These are phyloP conservation scores for Batillaria attramentaria DNA, from an alignment of 1,140 invertebrate genomes.

Conservation along the genomic window DNA sequence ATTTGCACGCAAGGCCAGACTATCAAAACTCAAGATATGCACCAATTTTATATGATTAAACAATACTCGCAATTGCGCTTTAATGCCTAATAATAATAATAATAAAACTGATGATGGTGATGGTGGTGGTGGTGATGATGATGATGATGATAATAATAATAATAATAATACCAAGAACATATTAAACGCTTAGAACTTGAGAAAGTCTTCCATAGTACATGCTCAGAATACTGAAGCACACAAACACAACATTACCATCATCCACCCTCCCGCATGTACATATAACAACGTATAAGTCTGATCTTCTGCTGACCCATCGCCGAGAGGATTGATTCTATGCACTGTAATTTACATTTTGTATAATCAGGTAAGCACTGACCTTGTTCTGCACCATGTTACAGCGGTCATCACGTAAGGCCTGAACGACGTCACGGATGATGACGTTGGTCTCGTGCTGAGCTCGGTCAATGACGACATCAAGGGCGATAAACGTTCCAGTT, in stretches of 20 bases:
- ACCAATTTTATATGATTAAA: no score
- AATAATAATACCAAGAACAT: no score
- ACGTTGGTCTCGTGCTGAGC: constrained; percentile 16
- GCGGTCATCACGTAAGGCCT: constrained; percentile 4
- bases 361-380: constrained; percentile 1
- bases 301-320: no score
- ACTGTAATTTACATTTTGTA: constrained; percentile 29
- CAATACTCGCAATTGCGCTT: no score
- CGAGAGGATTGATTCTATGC: no score
- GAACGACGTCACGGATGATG: constrained; percentile 22
- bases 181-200: no score
- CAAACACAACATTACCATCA: no score
- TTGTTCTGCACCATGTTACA: constrained; percentile 39
- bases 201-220: no score
- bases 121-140: background rate
- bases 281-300: no score
- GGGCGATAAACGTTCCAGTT: constrained; percentile 64
- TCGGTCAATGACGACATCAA: constrained; percentile 58
- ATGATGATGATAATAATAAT: background rate
- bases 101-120: background rate
- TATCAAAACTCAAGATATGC: background rate
- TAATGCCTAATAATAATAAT: background rate
- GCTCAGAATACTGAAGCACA: no score
- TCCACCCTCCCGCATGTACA: background rate
- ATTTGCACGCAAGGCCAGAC: background rate